Evolutionary conservation across 2,797 vertebrate genomes (phyloP), one percentile per base, ranked within the genome.

Genomic region (Ficedula albicollis): DNA sequence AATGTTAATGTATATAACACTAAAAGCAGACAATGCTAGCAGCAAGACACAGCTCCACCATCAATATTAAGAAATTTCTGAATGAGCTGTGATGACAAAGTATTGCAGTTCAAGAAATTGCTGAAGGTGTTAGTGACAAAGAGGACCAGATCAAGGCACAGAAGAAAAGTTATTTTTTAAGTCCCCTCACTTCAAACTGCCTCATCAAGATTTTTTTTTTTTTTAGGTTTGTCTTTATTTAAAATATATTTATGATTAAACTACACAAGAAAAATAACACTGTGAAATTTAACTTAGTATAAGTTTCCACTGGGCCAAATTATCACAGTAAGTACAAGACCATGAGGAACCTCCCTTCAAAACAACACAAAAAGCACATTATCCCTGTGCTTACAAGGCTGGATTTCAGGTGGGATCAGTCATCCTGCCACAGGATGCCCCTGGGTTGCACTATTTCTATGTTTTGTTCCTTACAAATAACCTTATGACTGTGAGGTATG

Each of bases 251-350:
- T 66, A 55, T 51, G 69, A 55, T 14, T 63, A n/a, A 10, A 41
- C 4, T 23, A n/a, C 2, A 3, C 10, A 1, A 44, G 10, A 10
- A 29, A 56, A 48, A 25, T 15, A 15, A 20, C 11, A 5, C 0
- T n/a, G 6, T 29, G 5, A 34, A 55, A 63, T 82, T 59, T 46
- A 34, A 34, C 8, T 17, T 7, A 12, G 1, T 3, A 29, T 15
- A 29, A 30, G 3, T 55, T 49, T 67, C 13, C 18, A 23, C 10
- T n/a, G 17, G 11, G 14, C 38, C 14, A 79, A 92, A 44, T 46
- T 25, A 3, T 46, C 18, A 32, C 15, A 29, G 3, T 25, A 41
- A 20, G 4, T 25, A 34, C 7, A 60, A 58, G 18, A 59, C 7
- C 6, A 38, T 34, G 27, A 51, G 15, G 8, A 41, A n/a, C 1